phyloP scores from a whole-genome alignment of 2,888 invertebrate genomes.

The Gerris lacustris region DNA sequence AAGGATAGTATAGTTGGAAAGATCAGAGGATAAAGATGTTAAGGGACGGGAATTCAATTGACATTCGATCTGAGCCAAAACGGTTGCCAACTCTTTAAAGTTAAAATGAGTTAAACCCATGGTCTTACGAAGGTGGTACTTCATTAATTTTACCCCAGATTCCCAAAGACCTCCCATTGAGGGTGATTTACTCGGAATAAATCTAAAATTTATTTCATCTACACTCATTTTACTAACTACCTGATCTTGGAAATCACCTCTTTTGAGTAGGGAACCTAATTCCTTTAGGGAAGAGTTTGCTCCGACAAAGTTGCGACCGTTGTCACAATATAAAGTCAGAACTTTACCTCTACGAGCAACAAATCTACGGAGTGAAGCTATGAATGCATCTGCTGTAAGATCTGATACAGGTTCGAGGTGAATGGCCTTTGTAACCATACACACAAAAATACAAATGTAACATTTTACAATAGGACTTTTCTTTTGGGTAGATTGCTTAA shows the following conservation, averaged over 20 bases:
- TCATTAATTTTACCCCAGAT: conserved; percentile 15
- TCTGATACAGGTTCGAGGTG: conserved; percentile 11
- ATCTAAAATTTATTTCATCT: conserved; percentile 13
- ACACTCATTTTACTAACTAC: neutral
- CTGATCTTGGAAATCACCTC: conserved; percentile 5
- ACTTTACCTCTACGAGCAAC: conserved; percentile 12
- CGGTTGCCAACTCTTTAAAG: conserved; percentile 17
- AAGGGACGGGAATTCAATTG: conserved; percentile 18
- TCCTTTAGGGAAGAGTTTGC: neutral
- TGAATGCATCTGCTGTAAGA: conserved; percentile 1
- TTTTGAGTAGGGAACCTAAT: neutral
- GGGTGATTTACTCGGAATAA: conserved; percentile 17
- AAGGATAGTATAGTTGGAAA: conserved; percentile 6
- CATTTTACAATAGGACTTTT: neutral
- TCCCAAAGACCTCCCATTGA: conserved; percentile 19
- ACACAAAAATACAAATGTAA: conserved; percentile 12
- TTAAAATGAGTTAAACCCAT: conserved; percentile 14
- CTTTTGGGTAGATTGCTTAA: neutral
- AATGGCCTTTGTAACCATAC: conserved; percentile 14
- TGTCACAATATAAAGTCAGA: conserved; percentile 14
- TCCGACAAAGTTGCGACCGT: conserved; percentile 15
- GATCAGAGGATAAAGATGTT: conserved; percentile 15
- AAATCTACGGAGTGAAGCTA: conserved; percentile 9
- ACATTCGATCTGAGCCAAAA: conserved; percentile 9
- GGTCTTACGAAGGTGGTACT: conserved; percentile 9